phyloP scores from a whole-genome alignment of 1,140 invertebrate genomes.

The Hetaerina americana region DNA sequence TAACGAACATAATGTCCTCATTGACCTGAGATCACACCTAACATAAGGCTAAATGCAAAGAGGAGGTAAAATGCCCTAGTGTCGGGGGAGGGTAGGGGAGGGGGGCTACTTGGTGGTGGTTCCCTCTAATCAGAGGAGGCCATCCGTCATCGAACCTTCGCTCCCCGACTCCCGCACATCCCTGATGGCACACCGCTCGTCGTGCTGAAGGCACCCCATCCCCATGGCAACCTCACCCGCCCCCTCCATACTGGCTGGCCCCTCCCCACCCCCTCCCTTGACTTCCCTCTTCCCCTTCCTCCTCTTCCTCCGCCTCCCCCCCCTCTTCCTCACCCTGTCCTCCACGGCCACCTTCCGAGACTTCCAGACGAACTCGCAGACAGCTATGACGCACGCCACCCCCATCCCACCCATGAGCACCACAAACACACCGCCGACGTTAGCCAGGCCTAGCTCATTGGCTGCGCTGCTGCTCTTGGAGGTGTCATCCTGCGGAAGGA shows the following conservation, averaged over 20 bases:
- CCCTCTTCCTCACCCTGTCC: conserved; percentile 54
- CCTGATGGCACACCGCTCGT: neutral
- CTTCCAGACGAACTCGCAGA: conserved; percentile 89
- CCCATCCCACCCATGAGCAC: conserved; percentile 85
- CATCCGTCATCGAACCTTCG: neutral
- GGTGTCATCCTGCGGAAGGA: conserved; percentile 51
- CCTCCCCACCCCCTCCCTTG: neutral
- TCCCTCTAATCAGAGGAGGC: neutral
- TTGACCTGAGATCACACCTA: no score
- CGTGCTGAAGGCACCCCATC: neutral
- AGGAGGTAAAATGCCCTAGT: no score
- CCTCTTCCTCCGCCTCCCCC: neutral
- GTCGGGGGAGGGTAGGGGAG: no score
- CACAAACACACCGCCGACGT: conserved; percentile 91
- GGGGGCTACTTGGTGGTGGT: no score
- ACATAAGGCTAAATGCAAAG: no score
- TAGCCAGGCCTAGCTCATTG: conserved; percentile 75
- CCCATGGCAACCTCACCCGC: neutral
- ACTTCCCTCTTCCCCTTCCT: neutral
- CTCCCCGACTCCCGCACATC: neutral
- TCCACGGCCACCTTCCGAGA: conserved; percentile 80
- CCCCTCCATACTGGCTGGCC: neutral
- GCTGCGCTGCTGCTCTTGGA: conserved; percentile 72
- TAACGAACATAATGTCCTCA: no score
- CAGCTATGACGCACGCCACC: conserved; percentile 72